Base-by-base conservation (phyloP, 2,888 invertebrate species). In the Argyresthia goedartella region DNA sequence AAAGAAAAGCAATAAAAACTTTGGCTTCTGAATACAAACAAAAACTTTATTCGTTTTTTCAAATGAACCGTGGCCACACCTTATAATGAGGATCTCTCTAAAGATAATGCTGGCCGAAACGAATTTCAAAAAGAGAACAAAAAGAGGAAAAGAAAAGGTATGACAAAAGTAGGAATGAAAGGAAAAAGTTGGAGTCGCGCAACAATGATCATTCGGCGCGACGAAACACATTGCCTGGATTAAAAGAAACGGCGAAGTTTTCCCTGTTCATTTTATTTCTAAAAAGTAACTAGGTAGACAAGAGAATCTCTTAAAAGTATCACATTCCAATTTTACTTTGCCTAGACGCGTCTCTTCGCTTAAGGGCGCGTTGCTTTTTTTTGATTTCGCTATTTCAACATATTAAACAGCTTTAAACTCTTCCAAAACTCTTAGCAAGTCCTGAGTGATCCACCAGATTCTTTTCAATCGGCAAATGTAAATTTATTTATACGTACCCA, bases 191-290 rank as follows among this genome's bases (percentile, higher is more conserved):
- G 51, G 33, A 41, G 51, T 36, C 51, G 56, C 64, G 73, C 73
- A 76, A 81, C 81, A 85, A 79, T 78, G 76, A 68, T 69, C 67
- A 66, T 63, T 63, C 66, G 63, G 66, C 64, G 71, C 76, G 80
- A 79, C 80, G 80, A 81, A 82, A 85, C 82, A 84, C 81, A 84
- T 82, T 77, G 80, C 73, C 71, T 63, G 75, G 69, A 75, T 74
- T 74, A 76, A 72, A 74, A 64, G 66, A 75, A 70, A 69, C 64
- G 64, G 56, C 59, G 47, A 58, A 59, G 52, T 58, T 55, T 47
- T 51, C 44, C 51, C 13, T 52, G 54, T 52, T 53, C 51, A 53
- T 55, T 53, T 55, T 53, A 51, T 51, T 51, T 51, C 33, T 46
- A 45, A 50, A 50, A 52, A 51, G 53, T 36, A 43, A 54, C 14